phyloP scores from a whole-genome alignment of 2,113 vertebrate genomes.

The Plectropomus leopardus region DNA sequence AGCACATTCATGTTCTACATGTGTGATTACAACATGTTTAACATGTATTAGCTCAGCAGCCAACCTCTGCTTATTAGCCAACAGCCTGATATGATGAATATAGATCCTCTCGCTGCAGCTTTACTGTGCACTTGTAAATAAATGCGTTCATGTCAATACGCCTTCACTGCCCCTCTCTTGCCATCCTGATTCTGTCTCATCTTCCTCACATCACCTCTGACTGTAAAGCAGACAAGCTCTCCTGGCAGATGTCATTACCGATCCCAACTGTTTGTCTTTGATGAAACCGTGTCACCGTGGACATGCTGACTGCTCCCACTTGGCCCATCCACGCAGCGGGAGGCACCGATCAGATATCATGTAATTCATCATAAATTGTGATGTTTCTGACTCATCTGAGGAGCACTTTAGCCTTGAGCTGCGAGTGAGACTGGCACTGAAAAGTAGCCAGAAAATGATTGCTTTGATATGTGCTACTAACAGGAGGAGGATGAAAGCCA shows the following conservation, averaged over 20 bases:
- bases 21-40: constrained; percentile 69
- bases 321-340: constrained; percentile 39
- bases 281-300: constrained; percentile 54
- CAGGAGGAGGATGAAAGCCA: constrained; percentile 63
- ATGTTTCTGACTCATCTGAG: constrained; percentile 55
- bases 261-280: constrained; percentile 46
- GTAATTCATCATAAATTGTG: constrained; percentile 39
- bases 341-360: constrained; percentile 41
- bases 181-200: constrained; percentile 72
- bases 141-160: neutral
- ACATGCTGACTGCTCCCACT: constrained; percentile 55
- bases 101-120: neutral
- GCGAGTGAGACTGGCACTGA: constrained; percentile 40
- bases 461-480: constrained; percentile 59
- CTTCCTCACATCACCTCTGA: constrained; percentile 68
- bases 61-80: constrained; percentile 25
- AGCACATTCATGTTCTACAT: constrained; percentile 51
- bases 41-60: constrained; percentile 43
- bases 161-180: constrained; percentile 27
- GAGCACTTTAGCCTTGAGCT: constrained; percentile 55
- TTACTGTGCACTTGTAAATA: constrained; percentile 1
- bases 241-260: constrained; percentile 67
- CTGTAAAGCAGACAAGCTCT: constrained; percentile 67
- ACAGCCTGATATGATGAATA: constrained; percentile 1
- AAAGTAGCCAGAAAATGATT: constrained; percentile 55